Evolutionary conservation across 2,113 vertebrate genomes (phyloP), one percentile per base, ranked within the genome.

Genomic region (Eolophus roseicapilla): DNA sequence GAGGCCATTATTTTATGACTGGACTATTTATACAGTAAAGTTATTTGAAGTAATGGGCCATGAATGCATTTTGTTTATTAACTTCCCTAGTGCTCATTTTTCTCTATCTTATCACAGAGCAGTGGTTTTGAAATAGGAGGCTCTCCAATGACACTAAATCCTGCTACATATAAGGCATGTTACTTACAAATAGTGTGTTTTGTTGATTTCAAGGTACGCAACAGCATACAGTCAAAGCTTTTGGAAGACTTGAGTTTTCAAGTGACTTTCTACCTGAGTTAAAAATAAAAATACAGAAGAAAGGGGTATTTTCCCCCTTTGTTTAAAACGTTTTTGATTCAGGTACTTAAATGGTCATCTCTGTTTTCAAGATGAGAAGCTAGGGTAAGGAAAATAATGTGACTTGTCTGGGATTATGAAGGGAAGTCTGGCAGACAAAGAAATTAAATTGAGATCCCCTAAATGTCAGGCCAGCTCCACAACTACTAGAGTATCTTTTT

Each of bases 1-100:
- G 93, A 89, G 74, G 88, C 93, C 88, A 87, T 96, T 95, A 89
- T 93, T 93, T 96, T 91, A 91, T 94, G 85, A 94, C 88, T 76
- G 77, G 86, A 82, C 92, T 96, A 93, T 94, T 96, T 95, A 94
- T 95, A 84, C 73, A 92, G 73, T 79, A 65, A 97, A 96, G 92
- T 96, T 96, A 96, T 93, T 93, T 92, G 96, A 96, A 92, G 83
- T 93, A 96, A 97, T 97, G 86, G 81, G 28, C 92, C 95, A 76
- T 91, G 83, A 96, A 96, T 92, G 49, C 91, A 67, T 96, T 97
- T 96, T 96, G 93, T 97, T 97, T 96, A 95, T 97, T 90, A 96
- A 82, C 92, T 93, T 86, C 44, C 52, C 57, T 50, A 59, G 55
- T 90, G 76, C 41, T 93, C 79, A 33, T 93, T 95, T 86, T 93